A percentile compares a stretch with the other conserved stretches of the same genome.
Evolutionary conservation across 2,888 invertebrate genomes (phyloP).

Genomic region (Actias luna): DNA sequence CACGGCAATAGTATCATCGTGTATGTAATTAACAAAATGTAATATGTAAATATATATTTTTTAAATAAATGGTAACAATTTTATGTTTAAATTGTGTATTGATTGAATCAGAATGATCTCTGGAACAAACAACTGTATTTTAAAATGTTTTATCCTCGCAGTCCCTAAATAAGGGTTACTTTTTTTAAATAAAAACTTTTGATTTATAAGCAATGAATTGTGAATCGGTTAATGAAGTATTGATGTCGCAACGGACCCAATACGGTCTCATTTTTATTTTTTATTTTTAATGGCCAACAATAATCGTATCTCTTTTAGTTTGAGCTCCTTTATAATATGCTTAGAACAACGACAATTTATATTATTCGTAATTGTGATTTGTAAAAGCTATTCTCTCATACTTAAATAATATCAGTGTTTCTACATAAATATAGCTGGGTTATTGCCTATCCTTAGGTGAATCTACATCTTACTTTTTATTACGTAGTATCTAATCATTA

Average conservation of each 20-base stretch:
- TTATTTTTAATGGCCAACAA: slow-evolving; percentile 36
- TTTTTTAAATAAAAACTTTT: slow-evolving; percentile 56
- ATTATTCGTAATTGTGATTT: slow-evolving; percentile 28
- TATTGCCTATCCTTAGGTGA: too few relatives aligned
- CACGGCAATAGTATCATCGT: too few relatives aligned
- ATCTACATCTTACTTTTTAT: too few relatives aligned
- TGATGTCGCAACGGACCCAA: slow-evolving; percentile 56
- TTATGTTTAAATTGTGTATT: too few relatives aligned
- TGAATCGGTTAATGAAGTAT: slow-evolving; percentile 69
- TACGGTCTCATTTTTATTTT: slow-evolving; percentile 30
- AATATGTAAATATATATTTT: too few relatives aligned
- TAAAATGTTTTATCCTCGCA: slow-evolving; percentile 54
- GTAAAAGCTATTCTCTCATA: slow-evolving; percentile 24
- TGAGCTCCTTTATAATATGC: slow-evolving; percentile 33
- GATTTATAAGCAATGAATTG: slow-evolving; percentile 71
- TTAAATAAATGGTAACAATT: too few relatives aligned
- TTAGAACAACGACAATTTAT: slow-evolving; percentile 26
- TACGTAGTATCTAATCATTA: too few relatives aligned
- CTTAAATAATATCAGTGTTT: too few relatives aligned
- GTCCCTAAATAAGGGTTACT: slow-evolving; percentile 61
- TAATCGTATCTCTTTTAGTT: slow-evolving; percentile 46
- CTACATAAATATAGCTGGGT: too few relatives aligned
- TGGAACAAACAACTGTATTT: slow-evolving; percentile 23
- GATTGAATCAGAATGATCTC: too few relatives aligned
- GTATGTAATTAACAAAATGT: too few relatives aligned